A percentile compares a stretch with the other conserved stretches of the same genome.
phyloP scores from a whole-genome alignment of 2,888 invertebrate genomes.

The Heliconius hortense region DNA sequence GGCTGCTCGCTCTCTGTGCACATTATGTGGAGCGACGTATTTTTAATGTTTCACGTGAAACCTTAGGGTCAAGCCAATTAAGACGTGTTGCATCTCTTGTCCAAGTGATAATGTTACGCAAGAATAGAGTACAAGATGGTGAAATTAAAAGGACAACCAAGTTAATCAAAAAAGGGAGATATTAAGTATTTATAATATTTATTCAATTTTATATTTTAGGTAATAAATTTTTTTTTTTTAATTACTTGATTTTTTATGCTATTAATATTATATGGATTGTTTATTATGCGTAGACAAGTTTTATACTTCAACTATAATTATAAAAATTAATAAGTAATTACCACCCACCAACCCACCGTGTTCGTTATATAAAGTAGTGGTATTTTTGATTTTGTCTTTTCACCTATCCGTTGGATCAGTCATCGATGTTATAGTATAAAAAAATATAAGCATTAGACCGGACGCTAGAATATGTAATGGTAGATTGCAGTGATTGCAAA shows the following conservation, averaged over 20 bases:
- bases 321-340: no score
- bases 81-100: conserved; percentile 36
- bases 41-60: conserved; percentile 41
- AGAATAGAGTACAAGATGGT: conserved; percentile 4
- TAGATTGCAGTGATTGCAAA: conserved; percentile 51
- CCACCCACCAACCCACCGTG: background rate
- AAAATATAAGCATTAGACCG: conserved; percentile 45
- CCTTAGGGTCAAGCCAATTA: conserved; percentile 39
- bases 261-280: background rate
- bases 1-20: conserved; percentile 31
- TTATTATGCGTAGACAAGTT: background rate
- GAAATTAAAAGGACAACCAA: conserved; percentile 24
- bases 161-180: no score
- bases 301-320: background rate
- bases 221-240: no score
- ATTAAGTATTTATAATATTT: no score
- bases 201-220: no score
- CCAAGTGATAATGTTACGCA: conserved; percentile 29
- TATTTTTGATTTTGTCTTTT: conserved; percentile 41
- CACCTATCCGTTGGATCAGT: conserved; percentile 37
- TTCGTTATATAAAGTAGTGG: conserved; percentile 40
- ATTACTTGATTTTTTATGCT: background rate
- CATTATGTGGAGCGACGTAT: conserved; percentile 27
- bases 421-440: conserved; percentile 40
- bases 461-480: conserved; percentile 44